Percentiles rank a stretch among this genome's conserved stretches.
phyloP scores from a whole-genome alignment of 1,140 invertebrate species.

The Drosophila ananassae region DNA sequence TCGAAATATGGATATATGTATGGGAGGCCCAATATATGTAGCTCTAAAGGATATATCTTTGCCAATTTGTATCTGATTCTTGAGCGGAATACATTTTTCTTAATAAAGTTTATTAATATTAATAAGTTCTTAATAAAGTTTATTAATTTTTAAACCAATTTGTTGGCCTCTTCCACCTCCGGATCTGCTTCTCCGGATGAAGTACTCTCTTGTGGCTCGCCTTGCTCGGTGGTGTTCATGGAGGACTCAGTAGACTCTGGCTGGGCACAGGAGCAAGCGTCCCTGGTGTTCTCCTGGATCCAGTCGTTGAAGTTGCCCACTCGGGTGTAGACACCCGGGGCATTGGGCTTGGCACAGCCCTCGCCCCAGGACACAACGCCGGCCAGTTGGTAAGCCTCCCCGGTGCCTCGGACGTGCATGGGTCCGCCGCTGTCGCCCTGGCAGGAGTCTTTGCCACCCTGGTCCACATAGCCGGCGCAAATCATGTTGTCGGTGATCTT shows the following conservation, averaged over 20 bases:
- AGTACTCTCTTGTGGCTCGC: slow-evolving; percentile 15
- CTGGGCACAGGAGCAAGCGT: slow-evolving; percentile 87
- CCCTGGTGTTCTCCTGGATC: slow-evolving; percentile 88
- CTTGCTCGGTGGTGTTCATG: slow-evolving; percentile 30
- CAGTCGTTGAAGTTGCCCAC: slow-evolving; percentile 91
- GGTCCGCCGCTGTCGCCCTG: slow-evolving; percentile 90
- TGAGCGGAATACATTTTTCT: background rate
- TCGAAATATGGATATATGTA: too few species aligned
- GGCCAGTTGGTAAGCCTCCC: slow-evolving; percentile 62
- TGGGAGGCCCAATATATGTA: too few species aligned
- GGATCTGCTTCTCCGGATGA: slow-evolving; percentile 10
- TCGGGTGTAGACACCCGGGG: slow-evolving; percentile 93
- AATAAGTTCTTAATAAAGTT: too few species aligned
- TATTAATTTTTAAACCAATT: slow-evolving; percentile 38
- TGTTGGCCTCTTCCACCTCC: slow-evolving; percentile 49
- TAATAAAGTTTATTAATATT: too few species aligned
- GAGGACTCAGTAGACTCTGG: slow-evolving; percentile 8
- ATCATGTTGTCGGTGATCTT: slow-evolving; percentile 94
- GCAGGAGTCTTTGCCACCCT: slow-evolving; percentile 91
- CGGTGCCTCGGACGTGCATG: slow-evolving; percentile 85
- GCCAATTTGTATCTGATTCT: too few species aligned
- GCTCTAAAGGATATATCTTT: too few species aligned
- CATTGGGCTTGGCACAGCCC: slow-evolving; percentile 91
- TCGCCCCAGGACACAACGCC: slow-evolving; percentile 92
- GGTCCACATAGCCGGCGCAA: slow-evolving; percentile 90